phyloP scores from a whole-genome alignment of 2,888 invertebrate genomes.

The Keiferia lycopersicella region DNA sequence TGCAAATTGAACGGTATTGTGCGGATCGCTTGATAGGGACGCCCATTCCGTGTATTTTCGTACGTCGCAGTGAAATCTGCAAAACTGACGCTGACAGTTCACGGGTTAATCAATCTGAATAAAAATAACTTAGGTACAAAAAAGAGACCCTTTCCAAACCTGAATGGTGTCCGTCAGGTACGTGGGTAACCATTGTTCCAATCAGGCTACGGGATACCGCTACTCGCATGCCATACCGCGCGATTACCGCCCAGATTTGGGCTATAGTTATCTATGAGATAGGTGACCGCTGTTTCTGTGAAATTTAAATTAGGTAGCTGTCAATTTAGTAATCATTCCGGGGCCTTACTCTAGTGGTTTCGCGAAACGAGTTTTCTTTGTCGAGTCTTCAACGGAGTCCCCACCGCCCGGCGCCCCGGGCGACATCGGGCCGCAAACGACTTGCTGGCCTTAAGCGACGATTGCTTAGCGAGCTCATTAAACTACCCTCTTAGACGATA shows the following conservation, averaged over 20 bases:
- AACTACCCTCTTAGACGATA: constrained; percentile 4
- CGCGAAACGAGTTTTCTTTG: constrained; percentile 47
- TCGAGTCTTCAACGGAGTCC: constrained; percentile 27
- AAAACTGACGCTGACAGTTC: neutral
- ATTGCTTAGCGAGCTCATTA: constrained; percentile 17
- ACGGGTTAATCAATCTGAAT: neutral
- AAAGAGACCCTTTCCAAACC: neutral
- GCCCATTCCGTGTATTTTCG: constrained; percentile 30
- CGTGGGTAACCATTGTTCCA: no score
- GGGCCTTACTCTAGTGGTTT: neutral
- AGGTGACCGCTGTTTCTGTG: neutral
- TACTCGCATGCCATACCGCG: no score
- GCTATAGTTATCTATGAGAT: no score
- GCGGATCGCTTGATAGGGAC: constrained; percentile 26
- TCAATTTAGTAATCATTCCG: constrained; percentile 20
- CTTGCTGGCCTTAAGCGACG: constrained; percentile 14
- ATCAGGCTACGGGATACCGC: no score
- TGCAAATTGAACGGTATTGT: constrained; percentile 24
- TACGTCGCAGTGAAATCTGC: neutral
- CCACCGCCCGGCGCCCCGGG: constrained; percentile 27
- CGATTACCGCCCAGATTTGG: no score
- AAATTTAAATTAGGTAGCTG: neutral
- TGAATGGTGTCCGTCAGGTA: no score
- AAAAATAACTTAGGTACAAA: neutral
- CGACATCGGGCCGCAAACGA: constrained; percentile 36